A percentile compares a stretch with the other conserved stretches of the same genome.
Conservation (phyloP, 2,797 vertebrate genomes). For the Sciurus carolinensis region DNA sequence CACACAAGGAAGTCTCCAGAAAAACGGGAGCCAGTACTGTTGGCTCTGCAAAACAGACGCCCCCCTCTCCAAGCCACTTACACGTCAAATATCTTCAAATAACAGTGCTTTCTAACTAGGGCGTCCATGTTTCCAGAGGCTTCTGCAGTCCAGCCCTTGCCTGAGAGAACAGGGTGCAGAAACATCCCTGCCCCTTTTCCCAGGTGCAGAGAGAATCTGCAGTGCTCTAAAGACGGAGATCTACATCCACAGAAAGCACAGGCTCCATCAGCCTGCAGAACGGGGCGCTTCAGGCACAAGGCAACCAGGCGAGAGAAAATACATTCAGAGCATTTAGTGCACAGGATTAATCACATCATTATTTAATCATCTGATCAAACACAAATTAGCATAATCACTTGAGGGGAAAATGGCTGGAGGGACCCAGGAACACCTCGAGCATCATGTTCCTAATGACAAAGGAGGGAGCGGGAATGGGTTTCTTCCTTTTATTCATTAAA, state of each 20-base stretch:
- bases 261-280: constrained; percentile 80
- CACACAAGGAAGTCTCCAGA: not conserved
- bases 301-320: constrained; percentile 91
- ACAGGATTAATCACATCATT: constrained; percentile 94
- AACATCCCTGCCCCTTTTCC: constrained; percentile 36
- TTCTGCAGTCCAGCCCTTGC: constrained; percentile 10
- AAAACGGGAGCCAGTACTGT: not conserved
- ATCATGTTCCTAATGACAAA: constrained; percentile 88
- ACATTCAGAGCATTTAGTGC: constrained; percentile 93
- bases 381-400: constrained; percentile 96
- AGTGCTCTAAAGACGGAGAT: constrained; percentile 69
- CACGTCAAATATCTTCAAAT: not conserved
- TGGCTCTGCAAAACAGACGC: not conserved
- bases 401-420: constrained; percentile 93
- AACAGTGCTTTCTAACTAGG: not conserved
- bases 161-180: constrained; percentile 61
- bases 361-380: constrained; percentile 99
- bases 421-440: constrained; percentile 91
- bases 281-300: constrained; percentile 85
- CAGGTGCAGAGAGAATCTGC: not conserved
- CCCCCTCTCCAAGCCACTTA: accelerated
- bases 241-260: constrained; percentile 61
- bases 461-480: constrained; percentile 45
- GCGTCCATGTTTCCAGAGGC: not conserved
- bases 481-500: not conserved